Percentiles rank a stretch among this genome's conserved stretches.
Conservation (phyloP, 2,888 invertebrate genomes). For the Homarus gammarus region DNA sequence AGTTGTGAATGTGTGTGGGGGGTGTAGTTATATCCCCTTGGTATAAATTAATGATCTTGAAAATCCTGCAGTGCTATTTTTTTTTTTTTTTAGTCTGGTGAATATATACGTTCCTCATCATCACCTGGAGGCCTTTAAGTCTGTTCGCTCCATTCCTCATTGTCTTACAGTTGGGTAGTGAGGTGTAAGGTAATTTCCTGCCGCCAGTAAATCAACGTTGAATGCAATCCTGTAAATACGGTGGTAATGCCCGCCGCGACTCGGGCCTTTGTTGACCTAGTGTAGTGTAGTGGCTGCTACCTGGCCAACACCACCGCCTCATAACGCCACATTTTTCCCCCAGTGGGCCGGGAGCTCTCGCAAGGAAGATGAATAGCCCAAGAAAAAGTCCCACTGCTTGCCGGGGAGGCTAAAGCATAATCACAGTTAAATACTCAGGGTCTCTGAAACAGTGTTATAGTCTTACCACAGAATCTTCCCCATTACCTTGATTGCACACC, state of each 20-base stretch:
- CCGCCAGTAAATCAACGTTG: background rate
- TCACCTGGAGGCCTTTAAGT: too few relatives aligned
- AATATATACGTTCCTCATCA: too few relatives aligned
- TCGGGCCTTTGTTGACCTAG: too few relatives aligned
- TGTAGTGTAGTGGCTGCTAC: background rate
- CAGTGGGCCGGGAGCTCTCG: background rate
- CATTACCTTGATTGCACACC: constrained; percentile 51
- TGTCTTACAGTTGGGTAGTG: background rate
- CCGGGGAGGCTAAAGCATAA: constrained; percentile 17
- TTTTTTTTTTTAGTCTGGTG: too few relatives aligned
- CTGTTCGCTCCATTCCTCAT: background rate
- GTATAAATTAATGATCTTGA: too few relatives aligned
- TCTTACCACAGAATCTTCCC: constrained; percentile 37
- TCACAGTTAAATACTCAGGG: constrained; percentile 38
- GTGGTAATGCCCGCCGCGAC: too few relatives aligned
- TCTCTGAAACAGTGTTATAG: constrained; percentile 30
- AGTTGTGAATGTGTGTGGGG: too few relatives aligned
- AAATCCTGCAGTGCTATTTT: too few relatives aligned
- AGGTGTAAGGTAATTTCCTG: background rate
- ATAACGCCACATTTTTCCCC: background rate
- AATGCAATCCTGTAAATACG: background rate
- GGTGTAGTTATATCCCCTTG: too few relatives aligned
- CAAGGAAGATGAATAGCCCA: background rate
- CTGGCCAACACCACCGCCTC: background rate
- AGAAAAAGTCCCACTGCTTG: constrained; percentile 9